Evolutionary conservation across 2,888 invertebrate species (phyloP).

Genomic region (Ctenicera cuprea): DNA sequence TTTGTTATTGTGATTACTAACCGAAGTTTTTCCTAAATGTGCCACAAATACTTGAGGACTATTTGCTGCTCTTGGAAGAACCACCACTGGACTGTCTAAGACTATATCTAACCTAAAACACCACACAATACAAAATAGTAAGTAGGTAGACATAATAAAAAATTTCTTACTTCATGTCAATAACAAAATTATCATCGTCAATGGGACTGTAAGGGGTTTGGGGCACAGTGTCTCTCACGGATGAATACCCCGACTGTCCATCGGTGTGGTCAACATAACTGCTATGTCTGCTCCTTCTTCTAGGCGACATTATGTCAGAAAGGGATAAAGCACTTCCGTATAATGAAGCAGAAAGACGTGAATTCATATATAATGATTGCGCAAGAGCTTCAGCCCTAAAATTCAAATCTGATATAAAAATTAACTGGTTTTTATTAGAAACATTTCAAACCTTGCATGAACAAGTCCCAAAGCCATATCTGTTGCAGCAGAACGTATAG

Average conservation of each 20-base stretch:
- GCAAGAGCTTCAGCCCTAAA: slow-evolving; percentile 75
- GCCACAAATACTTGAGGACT: slow-evolving; percentile 92
- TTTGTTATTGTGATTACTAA: slow-evolving; percentile 70
- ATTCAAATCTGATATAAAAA: slow-evolving; percentile 10
- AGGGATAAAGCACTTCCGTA: slow-evolving; percentile 70
- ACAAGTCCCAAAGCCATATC: slow-evolving; percentile 95
- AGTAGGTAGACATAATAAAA: slow-evolving; percentile 35
- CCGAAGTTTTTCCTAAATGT: slow-evolving; percentile 92
- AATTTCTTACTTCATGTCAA: slow-evolving; percentile 65
- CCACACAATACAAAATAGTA: slow-evolving; percentile 49
- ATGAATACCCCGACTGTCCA: slow-evolving; percentile 65
- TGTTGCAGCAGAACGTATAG: slow-evolving; percentile 92
- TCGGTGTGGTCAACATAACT: slow-evolving; percentile 64
- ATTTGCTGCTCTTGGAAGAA: slow-evolving; percentile 86
- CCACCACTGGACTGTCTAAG: slow-evolving; percentile 93
- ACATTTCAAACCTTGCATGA: slow-evolving; percentile 76
- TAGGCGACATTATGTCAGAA: slow-evolving; percentile 71
- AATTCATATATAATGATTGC: slow-evolving; percentile 77
- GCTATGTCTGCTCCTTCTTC: slow-evolving; percentile 71
- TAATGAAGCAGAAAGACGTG: slow-evolving; percentile 72
- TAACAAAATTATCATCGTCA: slow-evolving; percentile 66
- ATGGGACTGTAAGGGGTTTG: slow-evolving; percentile 71
- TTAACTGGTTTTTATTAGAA: background rate
- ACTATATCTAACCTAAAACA: slow-evolving; percentile 82
- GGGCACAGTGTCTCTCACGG: slow-evolving; percentile 68